Evolutionary conservation across 2,113 vertebrate genomes (phyloP), one percentile per base, ranked within the genome.

Genomic region (Vidua macroura): DNA sequence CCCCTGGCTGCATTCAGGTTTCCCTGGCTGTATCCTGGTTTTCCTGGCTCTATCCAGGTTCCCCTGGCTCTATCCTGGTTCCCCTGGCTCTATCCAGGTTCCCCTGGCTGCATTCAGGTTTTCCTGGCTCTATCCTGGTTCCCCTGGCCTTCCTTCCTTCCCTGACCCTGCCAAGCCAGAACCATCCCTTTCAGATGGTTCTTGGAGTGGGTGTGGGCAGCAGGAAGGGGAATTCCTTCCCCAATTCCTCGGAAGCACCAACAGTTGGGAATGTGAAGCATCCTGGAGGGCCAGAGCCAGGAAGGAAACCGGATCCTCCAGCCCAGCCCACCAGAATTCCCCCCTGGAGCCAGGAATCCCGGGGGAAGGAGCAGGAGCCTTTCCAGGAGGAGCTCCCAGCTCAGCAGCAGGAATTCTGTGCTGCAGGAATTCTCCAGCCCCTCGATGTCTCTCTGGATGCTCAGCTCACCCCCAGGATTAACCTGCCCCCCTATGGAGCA

Each of bases 11-110:
- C 7, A 44, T 44, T 17, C 44, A 44, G 17, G 44, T 44, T 46
- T 20, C 2, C 16, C 27, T 52, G 51, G 1, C 4, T 53, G 2
- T 31, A 12, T 53, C 52, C 52, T 11, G 27, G 52, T 30, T 30
- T 13, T 2, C 31, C 30, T 33, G 11, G 1, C 2, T 55, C 0
- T 4, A 21, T 33, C 31, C 53, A 13, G 7, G 19, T 21, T 55
- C 19, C 2, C 27, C 27, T 52, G 27, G 6, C 15, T 52, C 3
- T 17, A 17, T 53, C 17, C 51, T 28, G 2, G 27, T 31, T 53
- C 30, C 2, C 52, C 11, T 18, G 16, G 1, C 10, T 52, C 3
- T 6, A 28, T 16, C 51, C 51, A 16, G 6, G 15, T 52, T 52
- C 7, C 3, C 15, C 25, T 52, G 9, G 4, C 2, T 52, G 3